These are phyloP conservation scores for Sciurus vulgaris DNA, from an alignment of 2,797 vertebrate genomes.

Conservation along the genomic window DNA sequence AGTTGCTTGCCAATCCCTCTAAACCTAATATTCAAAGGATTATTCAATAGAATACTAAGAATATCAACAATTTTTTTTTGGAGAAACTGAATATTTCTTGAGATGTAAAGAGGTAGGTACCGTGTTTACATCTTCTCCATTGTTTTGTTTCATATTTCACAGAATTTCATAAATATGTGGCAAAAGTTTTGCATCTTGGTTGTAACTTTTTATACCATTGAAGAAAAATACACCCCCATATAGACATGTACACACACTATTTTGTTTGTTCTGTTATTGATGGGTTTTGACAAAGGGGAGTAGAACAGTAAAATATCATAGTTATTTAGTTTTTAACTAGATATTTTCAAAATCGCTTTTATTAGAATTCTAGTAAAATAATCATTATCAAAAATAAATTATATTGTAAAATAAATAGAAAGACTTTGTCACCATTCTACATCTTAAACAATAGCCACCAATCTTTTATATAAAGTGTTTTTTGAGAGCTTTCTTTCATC, in stretches of 20 bases:
- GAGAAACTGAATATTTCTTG: not conserved
- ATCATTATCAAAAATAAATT: not conserved
- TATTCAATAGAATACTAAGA: not conserved
- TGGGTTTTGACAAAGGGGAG: not conserved
- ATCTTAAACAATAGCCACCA: not conserved
- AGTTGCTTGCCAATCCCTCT: not conserved
- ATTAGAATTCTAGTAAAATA: not conserved
- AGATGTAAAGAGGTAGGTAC: not conserved
- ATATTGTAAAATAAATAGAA: conserved; percentile 15
- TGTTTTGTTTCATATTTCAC: not conserved
- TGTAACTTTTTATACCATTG: not conserved
- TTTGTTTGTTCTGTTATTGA: not conserved
- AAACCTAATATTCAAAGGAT: not conserved
- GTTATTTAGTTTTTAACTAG: not conserved
- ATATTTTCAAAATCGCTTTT: not conserved
- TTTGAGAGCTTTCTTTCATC: not conserved
- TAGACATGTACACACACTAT: not conserved
- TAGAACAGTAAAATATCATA: not conserved
- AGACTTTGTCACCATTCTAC: not conserved
- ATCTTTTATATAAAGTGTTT: not conserved
- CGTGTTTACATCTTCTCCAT: not conserved
- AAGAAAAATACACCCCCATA: not conserved
- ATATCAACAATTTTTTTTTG: not conserved
- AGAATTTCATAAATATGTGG: not conserved
- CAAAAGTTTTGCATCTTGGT: not conserved